Base-by-base conservation (phyloP, 2,888 invertebrate species). In the Dendrolimus houi region DNA sequence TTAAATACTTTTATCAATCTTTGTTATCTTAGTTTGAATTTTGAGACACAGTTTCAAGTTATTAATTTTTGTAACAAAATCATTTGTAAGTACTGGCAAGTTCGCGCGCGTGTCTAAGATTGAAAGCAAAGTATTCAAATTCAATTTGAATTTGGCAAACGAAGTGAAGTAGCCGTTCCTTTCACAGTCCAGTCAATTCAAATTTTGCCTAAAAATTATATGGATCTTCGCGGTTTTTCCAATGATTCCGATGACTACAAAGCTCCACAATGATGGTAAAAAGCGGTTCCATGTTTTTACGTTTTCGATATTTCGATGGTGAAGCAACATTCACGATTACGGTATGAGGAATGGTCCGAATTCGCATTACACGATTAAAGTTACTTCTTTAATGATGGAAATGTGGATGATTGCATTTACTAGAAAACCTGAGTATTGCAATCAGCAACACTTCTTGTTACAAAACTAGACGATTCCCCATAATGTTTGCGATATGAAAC, bases 201-300 rank as follows among this genome's bases (percentile, higher is more conserved):
- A 82, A 81, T 86, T 87, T 86, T 77, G 81, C 83, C 83, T 78
- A 70, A 71, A 62, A 64, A 64, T 72, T 66, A 74, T 72, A 87
- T 87, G 88, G 87, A 89, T 89, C 88, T 87, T 86, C 85, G 69
- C 77, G 78, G 82, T 85, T 86, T 87, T 86, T 79, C 83, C 62
- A 64, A 69, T 65, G 64, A 59, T 70, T 70, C 61, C 63, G 64
- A 64, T 67, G 71, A 10, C 12, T 59, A 62, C 66, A 68, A 74
- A 77, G 71, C 71, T 74, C 64, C 72, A 81, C 79, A 84, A 74
- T 75, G 75, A 82, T 83, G 83, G 68, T 67, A 85, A 79, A 78
- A 74, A 88, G 86, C 85, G 84, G 72, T 66, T 71, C 69, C 68
- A 69, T 70, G 70, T 70, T 69, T 67, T 68, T 65, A 73, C 69